Conservation (phyloP, 1,140 invertebrate genomes). For the Neodiprion pinetum region DNA sequence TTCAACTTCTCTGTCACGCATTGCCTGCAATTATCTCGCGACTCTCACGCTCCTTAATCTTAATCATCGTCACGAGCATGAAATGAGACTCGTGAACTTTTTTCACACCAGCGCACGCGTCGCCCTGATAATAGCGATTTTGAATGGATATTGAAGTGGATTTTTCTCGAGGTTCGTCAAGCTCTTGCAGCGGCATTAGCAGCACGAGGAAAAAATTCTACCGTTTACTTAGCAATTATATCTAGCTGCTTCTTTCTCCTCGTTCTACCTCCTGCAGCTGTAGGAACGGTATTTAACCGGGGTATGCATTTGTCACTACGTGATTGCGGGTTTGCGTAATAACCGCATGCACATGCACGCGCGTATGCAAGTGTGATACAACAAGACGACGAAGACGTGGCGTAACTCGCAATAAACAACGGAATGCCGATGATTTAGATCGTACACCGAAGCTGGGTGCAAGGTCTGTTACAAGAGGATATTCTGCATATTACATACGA, state of each 20-base stretch:
- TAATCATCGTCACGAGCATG: too few relatives aligned
- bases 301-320: constrained; percentile 27
- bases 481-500: too few relatives aligned
- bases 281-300: neutral
- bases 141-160: too few relatives aligned
- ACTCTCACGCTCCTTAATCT: too few relatives aligned
- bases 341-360: constrained; percentile 6
- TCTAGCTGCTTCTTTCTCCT: neutral
- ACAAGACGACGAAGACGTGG: neutral
- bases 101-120: too few relatives aligned
- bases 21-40: too few relatives aligned
- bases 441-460: constrained; percentile 14
- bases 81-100: too few relatives aligned
- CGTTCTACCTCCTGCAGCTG: neutral
- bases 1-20: too few relatives aligned
- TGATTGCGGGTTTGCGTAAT: constrained; percentile 32
- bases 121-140: too few relatives aligned
- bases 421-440: constrained; percentile 29
- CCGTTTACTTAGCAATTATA: constrained; percentile 3
- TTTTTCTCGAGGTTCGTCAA: too few relatives aligned
- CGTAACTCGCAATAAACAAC: constrained; percentile 20
- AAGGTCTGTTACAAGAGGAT: constrained; percentile 27
- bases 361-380: too few relatives aligned
- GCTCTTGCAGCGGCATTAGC: too few relatives aligned
- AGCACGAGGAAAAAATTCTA: neutral